Percentiles rank a stretch among this genome's conserved stretches.
phyloP scores from a whole-genome alignment of 2,888 invertebrate species.

The Mycalesis mineus region DNA sequence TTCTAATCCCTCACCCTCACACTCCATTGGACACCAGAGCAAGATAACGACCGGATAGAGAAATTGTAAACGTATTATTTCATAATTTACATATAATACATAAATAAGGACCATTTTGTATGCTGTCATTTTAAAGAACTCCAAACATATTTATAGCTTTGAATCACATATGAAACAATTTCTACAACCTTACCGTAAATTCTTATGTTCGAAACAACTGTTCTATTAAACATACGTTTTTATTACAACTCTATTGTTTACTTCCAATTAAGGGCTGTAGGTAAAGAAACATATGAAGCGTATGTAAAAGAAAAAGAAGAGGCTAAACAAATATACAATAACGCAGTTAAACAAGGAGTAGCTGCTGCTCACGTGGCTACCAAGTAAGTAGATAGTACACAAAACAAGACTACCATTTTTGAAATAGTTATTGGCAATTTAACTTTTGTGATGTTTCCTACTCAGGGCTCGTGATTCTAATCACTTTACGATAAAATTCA shows the following conservation, averaged over 20 bases:
- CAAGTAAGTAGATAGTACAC: constrained; percentile 41
- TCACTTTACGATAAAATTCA: constrained; percentile 82
- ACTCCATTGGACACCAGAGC: too few species aligned
- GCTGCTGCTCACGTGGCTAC: constrained; percentile 81
- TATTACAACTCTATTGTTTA: too few species aligned
- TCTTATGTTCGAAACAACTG: too few species aligned
- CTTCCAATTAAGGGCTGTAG: constrained; percentile 71
- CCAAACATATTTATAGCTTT: too few species aligned
- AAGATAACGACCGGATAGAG: too few species aligned
- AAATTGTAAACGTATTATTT: too few species aligned
- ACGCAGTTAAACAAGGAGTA: constrained; percentile 77
- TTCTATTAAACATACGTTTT: neutral
- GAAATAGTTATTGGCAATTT: neutral
- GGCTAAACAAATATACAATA: constrained; percentile 76
- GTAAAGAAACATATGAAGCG: constrained; percentile 80
- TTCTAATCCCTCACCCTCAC: too few species aligned
- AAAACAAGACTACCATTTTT: neutral
- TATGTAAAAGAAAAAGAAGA: constrained; percentile 82
- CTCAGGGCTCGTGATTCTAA: constrained; percentile 83
- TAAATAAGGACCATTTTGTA: too few species aligned
- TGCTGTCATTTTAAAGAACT: too few species aligned
- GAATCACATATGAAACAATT: too few species aligned
- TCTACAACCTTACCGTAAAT: too few species aligned
- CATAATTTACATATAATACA: too few species aligned
- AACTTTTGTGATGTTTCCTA: neutral